Evolutionary conservation across 2,113 vertebrate species (phyloP), one percentile per base, ranked within the genome.

Genomic region (Gymnorhina tibicen): DNA sequence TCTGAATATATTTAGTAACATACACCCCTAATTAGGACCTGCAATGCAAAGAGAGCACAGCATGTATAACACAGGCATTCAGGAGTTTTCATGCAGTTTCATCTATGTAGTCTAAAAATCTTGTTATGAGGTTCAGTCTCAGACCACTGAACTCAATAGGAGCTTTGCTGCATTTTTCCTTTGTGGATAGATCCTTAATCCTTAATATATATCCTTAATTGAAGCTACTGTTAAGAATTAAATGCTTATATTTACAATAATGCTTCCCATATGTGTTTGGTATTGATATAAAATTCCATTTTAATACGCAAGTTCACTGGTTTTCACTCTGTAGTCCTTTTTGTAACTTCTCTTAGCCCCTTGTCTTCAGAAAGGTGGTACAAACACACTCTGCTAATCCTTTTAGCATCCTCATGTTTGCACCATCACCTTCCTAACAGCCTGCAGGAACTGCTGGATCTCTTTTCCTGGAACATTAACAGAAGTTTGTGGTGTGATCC

Each of bases 331-430:
- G 44, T 78, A 81, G 47, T 21, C n/a, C 37, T 84, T 86, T 96
- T 33, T 64, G 24, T 60, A 53, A 42, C 46, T 58, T 84, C 44
- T 64, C 22, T 70, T 75, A 94, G 92, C 50, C 55, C 73, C 88
- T 86, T 81, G 88, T 56, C 74, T 82, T 58, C 56, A 75, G 86
- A 88, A 96, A 96, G 92, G 76, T 85, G 95, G 46, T 60, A 68
- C 69, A 21, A 56, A 85, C 83, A 89, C 86, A 94, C 91, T 72
- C 86, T 66, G 80, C 92, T 94, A 92, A 93, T 95, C 88, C 92
- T 94, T 92, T 91, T 92, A 96, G 93, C 95, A 96, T 96, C 96
- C 92, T 96, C 50, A 3, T 92, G 86, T 96, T 97, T 96, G 92
- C 76, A 64, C 92, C 91, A 4, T 58, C 83, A 75, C 93, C 92